A percentile compares a stretch with the other conserved stretches of the same genome.
Conservation (phyloP, 2,888 invertebrate species). For the Gibbula magus region DNA sequence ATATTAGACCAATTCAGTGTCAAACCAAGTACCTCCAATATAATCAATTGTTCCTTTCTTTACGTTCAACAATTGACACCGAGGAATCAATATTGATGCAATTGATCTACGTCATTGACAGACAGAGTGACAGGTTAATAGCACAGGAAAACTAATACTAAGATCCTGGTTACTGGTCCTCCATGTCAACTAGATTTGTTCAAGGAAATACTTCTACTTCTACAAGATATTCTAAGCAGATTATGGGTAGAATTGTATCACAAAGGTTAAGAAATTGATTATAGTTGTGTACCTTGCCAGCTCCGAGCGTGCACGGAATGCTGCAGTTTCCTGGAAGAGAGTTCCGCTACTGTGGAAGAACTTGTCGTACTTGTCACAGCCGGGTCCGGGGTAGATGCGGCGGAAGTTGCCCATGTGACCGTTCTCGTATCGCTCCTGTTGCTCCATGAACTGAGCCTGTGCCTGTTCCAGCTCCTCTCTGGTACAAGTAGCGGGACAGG, state of each 20-base stretch:
- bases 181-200: neutral
- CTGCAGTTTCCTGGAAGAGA: slow-evolving; percentile 75
- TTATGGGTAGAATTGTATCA: neutral
- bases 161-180: neutral
- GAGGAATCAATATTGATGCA: too few species aligned
- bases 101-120: too few species aligned
- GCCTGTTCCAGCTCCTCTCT: slow-evolving; percentile 74
- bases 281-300: slow-evolving; percentile 69
- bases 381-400: slow-evolving; percentile 72
- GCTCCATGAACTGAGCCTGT: slow-evolving; percentile 71
- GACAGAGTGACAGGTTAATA: too few species aligned
- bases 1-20: too few species aligned
- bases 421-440: slow-evolving; percentile 72
- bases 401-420: slow-evolving; percentile 74
- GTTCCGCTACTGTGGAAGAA: slow-evolving; percentile 74
- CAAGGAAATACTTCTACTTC: neutral
- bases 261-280: neutral
- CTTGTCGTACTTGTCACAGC: slow-evolving; percentile 73
- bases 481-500: slow-evolving; percentile 22
- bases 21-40: too few species aligned
- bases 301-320: slow-evolving; percentile 74
- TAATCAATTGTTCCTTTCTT: too few species aligned
- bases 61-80: too few species aligned
- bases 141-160: too few species aligned
- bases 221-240: neutral